Evolutionary conservation across 2,797 vertebrate genomes (phyloP).

Genomic region (Malurus leucopterus): DNA sequence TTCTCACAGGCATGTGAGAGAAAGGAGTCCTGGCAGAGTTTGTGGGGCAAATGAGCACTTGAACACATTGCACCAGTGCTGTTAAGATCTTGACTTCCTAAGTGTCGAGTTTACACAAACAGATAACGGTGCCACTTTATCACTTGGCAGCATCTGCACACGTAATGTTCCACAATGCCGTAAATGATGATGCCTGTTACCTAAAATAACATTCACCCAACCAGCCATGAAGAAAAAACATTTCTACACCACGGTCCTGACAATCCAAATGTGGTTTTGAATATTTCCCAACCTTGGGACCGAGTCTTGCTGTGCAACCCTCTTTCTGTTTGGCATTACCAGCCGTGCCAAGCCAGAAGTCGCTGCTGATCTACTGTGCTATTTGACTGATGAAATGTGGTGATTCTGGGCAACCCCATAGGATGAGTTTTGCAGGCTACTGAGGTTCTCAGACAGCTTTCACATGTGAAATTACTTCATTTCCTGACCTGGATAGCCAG

Average conservation of each 20-base stretch:
- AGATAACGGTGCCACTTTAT: not conserved
- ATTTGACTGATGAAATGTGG: not conserved
- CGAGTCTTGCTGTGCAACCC: not conserved
- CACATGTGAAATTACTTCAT: not conserved
- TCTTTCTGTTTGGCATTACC: not conserved
- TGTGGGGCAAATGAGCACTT: not conserved
- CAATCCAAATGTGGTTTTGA: not conserved
- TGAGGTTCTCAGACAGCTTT: not conserved
- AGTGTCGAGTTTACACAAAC: not conserved
- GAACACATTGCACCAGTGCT: not conserved
- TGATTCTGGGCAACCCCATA: not conserved
- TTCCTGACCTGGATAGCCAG: not conserved
- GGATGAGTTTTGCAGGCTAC: not conserved
- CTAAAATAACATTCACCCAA: not conserved
- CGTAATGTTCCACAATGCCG: not conserved
- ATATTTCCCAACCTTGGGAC: not conserved
- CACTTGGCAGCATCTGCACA: not conserved
- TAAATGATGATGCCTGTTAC: not conserved
- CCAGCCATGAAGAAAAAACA: not conserved
- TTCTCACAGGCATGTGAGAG: not conserved
- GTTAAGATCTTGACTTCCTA: not conserved
- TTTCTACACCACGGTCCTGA: not conserved
- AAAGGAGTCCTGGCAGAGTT: not conserved
- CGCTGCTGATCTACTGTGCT: not conserved
- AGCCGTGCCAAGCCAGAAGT: not conserved